Conservation (phyloP, 2,888 invertebrate species). For the Sesia apiformis region DNA sequence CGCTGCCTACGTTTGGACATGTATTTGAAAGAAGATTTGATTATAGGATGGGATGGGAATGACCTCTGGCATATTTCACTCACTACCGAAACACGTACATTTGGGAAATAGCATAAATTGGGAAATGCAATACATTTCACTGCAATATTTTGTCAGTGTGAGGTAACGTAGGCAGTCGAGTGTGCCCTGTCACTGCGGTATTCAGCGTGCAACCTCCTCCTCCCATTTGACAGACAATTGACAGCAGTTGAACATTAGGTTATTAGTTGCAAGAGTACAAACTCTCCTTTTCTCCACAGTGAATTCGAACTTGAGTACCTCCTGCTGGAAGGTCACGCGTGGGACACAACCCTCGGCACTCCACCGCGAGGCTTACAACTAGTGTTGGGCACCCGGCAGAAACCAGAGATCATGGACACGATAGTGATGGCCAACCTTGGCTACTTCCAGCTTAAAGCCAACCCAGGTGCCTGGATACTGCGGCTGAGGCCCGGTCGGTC, state of each 20-base stretch:
- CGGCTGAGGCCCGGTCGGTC: slow-evolving; percentile 94
- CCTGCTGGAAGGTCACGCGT: slow-evolving; percentile 95
- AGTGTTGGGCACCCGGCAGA: slow-evolving; percentile 88
- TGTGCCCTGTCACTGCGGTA: neutral
- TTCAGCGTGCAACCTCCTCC: too few relatives aligned
- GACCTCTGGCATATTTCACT: too few relatives aligned
- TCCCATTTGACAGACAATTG: too few relatives aligned
- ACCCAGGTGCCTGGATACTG: slow-evolving; percentile 96
- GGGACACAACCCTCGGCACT: slow-evolving; percentile 91
- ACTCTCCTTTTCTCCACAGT: slow-evolving; percentile 54
- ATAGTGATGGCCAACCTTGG: slow-evolving; percentile 99
- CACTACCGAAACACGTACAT: too few relatives aligned
- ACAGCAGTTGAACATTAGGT: too few relatives aligned
- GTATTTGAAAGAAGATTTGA: too few relatives aligned
- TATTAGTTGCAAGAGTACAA: neutral
- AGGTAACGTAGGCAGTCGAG: too few relatives aligned
- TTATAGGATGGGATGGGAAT: too few relatives aligned
- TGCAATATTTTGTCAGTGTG: too few relatives aligned
- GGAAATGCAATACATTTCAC: too few relatives aligned
- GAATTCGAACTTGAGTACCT: slow-evolving; percentile 97
- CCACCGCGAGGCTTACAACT: slow-evolving; percentile 99
- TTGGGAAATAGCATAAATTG: too few relatives aligned
- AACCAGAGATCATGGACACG: slow-evolving; percentile 90
- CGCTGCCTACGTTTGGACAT: too few relatives aligned
- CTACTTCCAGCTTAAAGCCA: slow-evolving; percentile 96